Percentiles rank a stretch among this genome's conserved stretches.
These are phyloP conservation scores for Chamaetylas fuelleborni DNA, from an alignment of 2,113 vertebrate species.

Conservation along the genomic window DNA sequence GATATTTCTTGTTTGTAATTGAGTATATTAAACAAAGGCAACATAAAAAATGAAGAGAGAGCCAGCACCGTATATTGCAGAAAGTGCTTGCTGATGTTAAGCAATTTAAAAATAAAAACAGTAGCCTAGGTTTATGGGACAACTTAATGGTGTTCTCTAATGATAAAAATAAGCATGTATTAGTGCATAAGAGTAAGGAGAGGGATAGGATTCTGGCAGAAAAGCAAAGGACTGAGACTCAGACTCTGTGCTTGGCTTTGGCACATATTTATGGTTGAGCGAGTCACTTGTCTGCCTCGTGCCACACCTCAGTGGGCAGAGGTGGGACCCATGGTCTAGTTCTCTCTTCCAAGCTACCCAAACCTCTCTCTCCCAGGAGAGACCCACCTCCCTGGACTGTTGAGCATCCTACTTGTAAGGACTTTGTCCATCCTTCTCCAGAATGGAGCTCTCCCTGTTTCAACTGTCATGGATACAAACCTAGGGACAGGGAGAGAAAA, in stretches of 20 bases:
- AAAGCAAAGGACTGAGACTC: neutral
- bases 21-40: conserved; percentile 63
- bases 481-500: neutral
- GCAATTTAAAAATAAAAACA: conserved; percentile 52
- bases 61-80: conserved; percentile 13
- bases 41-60: conserved; percentile 48
- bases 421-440: neutral
- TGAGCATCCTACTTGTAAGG: neutral
- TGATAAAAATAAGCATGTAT: conserved; percentile 27
- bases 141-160: conserved; percentile 7
- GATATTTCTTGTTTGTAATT: conserved; percentile 70
- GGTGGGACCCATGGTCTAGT: neutral
- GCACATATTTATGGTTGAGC: neutral
- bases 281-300: neutral
- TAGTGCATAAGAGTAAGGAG: neutral
- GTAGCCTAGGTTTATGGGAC: conserved; percentile 17
- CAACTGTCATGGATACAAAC: neutral
- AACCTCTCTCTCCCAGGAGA: neutral
- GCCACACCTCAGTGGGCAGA: neutral
- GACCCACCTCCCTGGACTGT: neutral
- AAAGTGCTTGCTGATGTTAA: conserved; percentile 44
- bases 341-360: neutral
- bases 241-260: neutral
- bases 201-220: neutral
- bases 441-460: neutral